Evolutionary conservation across 2,888 invertebrate genomes (phyloP).

Genomic region (Cosmia trapezina): DNA sequence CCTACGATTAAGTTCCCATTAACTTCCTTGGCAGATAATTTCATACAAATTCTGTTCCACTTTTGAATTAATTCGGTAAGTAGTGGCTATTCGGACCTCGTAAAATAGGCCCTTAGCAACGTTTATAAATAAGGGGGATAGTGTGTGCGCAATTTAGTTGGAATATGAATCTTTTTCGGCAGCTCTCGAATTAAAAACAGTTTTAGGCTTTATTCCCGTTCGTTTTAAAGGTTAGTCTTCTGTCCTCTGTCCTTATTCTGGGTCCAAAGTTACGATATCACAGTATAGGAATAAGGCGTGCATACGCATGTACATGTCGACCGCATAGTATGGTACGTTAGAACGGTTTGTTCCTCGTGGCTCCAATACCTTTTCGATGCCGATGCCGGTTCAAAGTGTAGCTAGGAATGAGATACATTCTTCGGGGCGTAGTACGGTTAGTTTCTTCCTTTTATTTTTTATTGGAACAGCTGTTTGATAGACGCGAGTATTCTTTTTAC

Average conservation of each 20-base stretch:
- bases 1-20: too few relatives aligned
- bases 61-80: too few relatives aligned
- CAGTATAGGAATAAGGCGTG: conserved; percentile 41
- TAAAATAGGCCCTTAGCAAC: too few relatives aligned
- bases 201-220: not conserved
- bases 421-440: conserved; percentile 29
- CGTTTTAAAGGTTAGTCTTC: conserved; percentile 8
- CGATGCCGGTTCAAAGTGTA: conserved; percentile 29
- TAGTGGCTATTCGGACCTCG: too few relatives aligned
- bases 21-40: too few relatives aligned
- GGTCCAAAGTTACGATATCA: conserved; percentile 36
- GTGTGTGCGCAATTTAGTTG: too few relatives aligned
- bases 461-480: conserved; percentile 11
- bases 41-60: too few relatives aligned
- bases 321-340: conserved; percentile 18
- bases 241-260: conserved; percentile 10
- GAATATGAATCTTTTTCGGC: too few relatives aligned
- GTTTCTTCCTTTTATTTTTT: not conserved
- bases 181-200: too few relatives aligned
- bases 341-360: conserved; percentile 45
- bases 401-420: conserved; percentile 36
- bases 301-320: conserved; percentile 52
- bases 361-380: conserved; percentile 28
- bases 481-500: not conserved
- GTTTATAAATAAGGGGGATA: too few relatives aligned